These are phyloP conservation scores for Allygus modestus DNA, from an alignment of 2,888 invertebrate genomes.

Conservation along the genomic window DNA sequence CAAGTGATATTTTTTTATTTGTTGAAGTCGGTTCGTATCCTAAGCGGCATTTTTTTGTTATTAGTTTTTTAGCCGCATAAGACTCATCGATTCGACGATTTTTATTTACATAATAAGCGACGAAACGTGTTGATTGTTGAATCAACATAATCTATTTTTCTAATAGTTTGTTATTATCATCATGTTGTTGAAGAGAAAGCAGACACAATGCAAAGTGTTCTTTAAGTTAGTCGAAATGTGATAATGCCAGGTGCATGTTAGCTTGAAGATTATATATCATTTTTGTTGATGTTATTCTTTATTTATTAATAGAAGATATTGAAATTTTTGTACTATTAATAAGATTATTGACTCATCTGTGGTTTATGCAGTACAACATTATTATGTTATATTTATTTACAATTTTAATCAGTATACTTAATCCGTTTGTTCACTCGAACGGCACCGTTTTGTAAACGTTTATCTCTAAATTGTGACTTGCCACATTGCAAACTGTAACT, in stretches of 20 bases:
- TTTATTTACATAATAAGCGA: slow-evolving; percentile 59
- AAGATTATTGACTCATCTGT: slow-evolving; percentile 46
- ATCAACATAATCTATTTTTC: slow-evolving; percentile 63
- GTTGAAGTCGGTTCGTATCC: slow-evolving; percentile 61
- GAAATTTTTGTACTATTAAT: slow-evolving; percentile 49
- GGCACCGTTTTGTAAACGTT: background rate
- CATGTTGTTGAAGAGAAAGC: slow-evolving; percentile 55
- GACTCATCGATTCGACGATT: slow-evolving; percentile 57
- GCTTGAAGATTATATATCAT: slow-evolving; percentile 64
- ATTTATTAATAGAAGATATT: slow-evolving; percentile 55
- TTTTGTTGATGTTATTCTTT: slow-evolving; percentile 61
- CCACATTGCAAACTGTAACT: slow-evolving; percentile 43
- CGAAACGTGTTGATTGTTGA: slow-evolving; percentile 57
- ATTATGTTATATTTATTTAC: slow-evolving; percentile 51
- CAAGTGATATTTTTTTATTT: slow-evolving; percentile 63
- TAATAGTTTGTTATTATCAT: slow-evolving; percentile 62
- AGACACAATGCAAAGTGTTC: slow-evolving; percentile 61
- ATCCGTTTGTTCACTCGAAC: background rate
- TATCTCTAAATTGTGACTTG: slow-evolving; percentile 34
- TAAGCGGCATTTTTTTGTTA: slow-evolving; percentile 55
- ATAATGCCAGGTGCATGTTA: slow-evolving; percentile 64
- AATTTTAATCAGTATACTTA: slow-evolving; percentile 14
- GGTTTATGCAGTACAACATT: slow-evolving; percentile 45
- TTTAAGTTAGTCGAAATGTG: slow-evolving; percentile 62
- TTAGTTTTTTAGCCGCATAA: slow-evolving; percentile 58